These are phyloP conservation scores for Casuarius casuarius DNA, from an alignment of 2,113 vertebrate genomes.

Conservation along the genomic window DNA sequence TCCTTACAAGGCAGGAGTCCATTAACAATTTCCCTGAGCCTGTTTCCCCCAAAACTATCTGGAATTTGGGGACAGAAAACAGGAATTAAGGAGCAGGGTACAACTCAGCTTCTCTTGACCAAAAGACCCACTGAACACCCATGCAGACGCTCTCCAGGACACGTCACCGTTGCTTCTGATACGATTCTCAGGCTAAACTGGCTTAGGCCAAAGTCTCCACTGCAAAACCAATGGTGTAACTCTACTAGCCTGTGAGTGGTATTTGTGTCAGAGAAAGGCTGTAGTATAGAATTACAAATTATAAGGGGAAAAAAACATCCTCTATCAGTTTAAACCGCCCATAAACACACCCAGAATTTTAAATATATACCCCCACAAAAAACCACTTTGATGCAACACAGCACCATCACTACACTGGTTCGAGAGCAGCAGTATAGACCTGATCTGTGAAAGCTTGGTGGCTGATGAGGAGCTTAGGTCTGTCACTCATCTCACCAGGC, in stretches of 20 bases:
- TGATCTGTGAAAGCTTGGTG: fast-evolving
- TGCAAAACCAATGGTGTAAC: too few relatives aligned
- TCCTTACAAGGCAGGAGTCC: background rate
- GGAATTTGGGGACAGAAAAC: background rate
- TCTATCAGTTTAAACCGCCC: background rate
- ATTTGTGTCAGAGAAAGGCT: background rate
- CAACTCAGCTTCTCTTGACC: background rate
- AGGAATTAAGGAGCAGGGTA: background rate
- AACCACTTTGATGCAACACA: background rate
- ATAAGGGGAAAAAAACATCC: too few relatives aligned
- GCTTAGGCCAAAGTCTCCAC: background rate
- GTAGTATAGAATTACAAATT: fast-evolving
- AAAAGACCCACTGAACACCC: background rate
- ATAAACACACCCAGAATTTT: background rate
- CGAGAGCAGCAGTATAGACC: background rate
- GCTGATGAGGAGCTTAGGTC: background rate
- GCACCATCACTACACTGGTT: background rate
- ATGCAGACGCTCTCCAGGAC: background rate
- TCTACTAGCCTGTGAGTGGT: background rate
- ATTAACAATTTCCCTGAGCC: background rate
- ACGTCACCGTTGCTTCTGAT: background rate
- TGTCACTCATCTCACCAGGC: background rate
- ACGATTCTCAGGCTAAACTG: background rate
- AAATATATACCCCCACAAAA: background rate
- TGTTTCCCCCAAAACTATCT: background rate